A percentile compares a stretch with the other conserved stretches of the same genome.
Evolutionary conservation across 92 coral and sea anemone genomes (phyloP).

Genomic region (Paragorgia papillata): DNA sequence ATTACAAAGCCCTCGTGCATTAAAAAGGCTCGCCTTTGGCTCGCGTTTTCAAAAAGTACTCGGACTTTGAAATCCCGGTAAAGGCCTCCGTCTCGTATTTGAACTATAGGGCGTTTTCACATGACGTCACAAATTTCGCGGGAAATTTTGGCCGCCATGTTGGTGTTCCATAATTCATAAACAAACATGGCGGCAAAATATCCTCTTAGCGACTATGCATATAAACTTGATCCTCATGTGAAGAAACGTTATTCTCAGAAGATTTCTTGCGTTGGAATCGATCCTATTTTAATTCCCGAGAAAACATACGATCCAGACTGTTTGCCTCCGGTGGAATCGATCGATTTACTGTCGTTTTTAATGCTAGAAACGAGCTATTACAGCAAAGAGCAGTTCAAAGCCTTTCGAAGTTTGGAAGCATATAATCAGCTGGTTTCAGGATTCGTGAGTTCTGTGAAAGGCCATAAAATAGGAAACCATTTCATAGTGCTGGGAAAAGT

Average conservation of each 20-base stretch:
- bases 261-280: slow-evolving; percentile 7
- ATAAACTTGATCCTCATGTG: too few species aligned
- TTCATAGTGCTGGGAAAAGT: slow-evolving; percentile 58
- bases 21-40: too few species aligned
- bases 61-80: too few species aligned
- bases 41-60: too few species aligned
- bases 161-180: slow-evolving; percentile 50
- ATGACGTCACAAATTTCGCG: slow-evolving; percentile 30
- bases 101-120: too few species aligned
- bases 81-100: too few species aligned
- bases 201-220: too few species aligned
- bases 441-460: slow-evolving; percentile 57
- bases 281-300: not conserved
- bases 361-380: slow-evolving; percentile 61
- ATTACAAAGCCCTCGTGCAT: too few species aligned
- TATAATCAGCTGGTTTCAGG: slow-evolving; percentile 63
- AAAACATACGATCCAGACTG: not conserved
- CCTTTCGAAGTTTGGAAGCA: slow-evolving; percentile 59
- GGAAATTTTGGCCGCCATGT: slow-evolving; percentile 45
- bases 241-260: not conserved
- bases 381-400: slow-evolving; percentile 52
- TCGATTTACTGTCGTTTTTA: slow-evolving; percentile 39
- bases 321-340: slow-evolving; percentile 24
- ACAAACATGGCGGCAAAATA: not conserved
- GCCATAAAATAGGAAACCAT: slow-evolving; percentile 44